Evolutionary conservation across 2,888 invertebrate species (phyloP), one percentile per base, ranked within the genome.

Genomic region (Thecocarcelia acutangulata): DNA sequence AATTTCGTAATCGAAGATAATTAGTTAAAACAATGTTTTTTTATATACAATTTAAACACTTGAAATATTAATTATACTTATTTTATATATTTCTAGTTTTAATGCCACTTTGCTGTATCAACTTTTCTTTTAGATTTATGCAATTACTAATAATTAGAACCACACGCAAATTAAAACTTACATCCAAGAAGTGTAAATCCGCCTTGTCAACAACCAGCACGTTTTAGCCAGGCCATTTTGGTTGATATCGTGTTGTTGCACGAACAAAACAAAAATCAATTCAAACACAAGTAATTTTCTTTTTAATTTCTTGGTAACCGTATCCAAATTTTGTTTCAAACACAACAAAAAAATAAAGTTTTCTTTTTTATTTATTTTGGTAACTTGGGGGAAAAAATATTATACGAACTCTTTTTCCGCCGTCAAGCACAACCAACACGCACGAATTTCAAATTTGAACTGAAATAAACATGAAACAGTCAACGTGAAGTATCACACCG

Each of bases 401-500:
- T 33, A 8, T 8, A 33, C 28, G n/a, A 68, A 28, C 28, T 56
- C 6, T 40, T 37, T 17, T 19, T 19, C 13, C n/a, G n/a, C 72
- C 73, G 78, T 52, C 37, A 13, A 3, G 3, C 46, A 79, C 72
- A 68, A 79, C 78, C 44, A 54, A 68, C 21, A 73, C 78, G 59
- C 78, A 68, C 78, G 78, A 79, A 66, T 68, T 66, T 66, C 66
- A 79, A 73, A 59, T 44, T 79, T 66, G 44, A 79, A 79, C 78
- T 79, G 72, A 79, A 66, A 58, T 64, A 58, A 64, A 50, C 46
- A n/a, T 64, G 21, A 58, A 46, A 17, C 52, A 72, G 3, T n/a
- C 44, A 72, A 59, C 9, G 40, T 58, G 21, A 78, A 78, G 42
- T 33, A 33, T 52, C 74, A 56, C 46, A 72, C 58, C 56, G 33